phyloP scores from a whole-genome alignment of 2,888 invertebrate species.

The Meghimatium bilineatum region DNA sequence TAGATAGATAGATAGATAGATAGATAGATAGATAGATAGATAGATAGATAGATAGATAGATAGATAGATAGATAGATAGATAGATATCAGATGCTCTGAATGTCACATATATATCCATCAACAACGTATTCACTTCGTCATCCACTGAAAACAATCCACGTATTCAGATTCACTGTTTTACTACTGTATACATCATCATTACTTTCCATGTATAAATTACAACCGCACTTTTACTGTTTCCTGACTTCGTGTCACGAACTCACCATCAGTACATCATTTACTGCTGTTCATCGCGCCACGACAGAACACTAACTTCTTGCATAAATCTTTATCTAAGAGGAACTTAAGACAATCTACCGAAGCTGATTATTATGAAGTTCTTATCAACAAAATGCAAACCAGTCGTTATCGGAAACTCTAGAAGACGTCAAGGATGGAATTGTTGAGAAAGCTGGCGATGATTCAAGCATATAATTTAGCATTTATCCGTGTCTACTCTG shows the following conservation, averaged over 20 bases:
- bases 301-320: background rate
- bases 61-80: constrained; percentile 3
- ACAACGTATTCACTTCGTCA: too few relatives aligned
- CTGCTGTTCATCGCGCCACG: background rate
- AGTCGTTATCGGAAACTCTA: background rate
- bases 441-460: too few relatives aligned
- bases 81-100: too few relatives aligned
- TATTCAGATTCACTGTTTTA: too few relatives aligned
- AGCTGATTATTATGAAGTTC: background rate
- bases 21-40: constrained; percentile 27
- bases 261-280: background rate
- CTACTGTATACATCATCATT: too few relatives aligned
- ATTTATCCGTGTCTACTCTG: too few relatives aligned
- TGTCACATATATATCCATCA: too few relatives aligned
- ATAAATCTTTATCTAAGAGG: background rate
- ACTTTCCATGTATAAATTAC: too few relatives aligned
- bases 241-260: too few relatives aligned
- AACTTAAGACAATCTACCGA: background rate
- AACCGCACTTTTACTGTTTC: too few relatives aligned
- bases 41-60: constrained; percentile 20
- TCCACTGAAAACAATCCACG: too few relatives aligned
- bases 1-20: constrained; percentile 27
- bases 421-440: background rate
- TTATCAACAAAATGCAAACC: background rate
- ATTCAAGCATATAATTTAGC: too few relatives aligned